phyloP scores from a whole-genome alignment of 1,140 invertebrate genomes.

The Whitmania pigra region DNA sequence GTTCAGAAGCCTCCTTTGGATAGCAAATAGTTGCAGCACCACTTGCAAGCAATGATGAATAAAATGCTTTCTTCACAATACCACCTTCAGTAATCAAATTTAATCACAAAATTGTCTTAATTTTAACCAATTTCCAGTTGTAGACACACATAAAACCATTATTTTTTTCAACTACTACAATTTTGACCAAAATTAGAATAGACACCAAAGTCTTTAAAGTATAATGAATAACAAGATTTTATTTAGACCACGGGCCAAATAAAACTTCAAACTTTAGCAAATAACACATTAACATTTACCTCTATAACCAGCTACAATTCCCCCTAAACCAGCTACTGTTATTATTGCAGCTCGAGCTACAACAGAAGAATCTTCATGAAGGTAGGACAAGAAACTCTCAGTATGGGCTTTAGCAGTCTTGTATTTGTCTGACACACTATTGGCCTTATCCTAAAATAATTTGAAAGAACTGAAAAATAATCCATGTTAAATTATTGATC shows the following conservation, averaged over 20 bases:
- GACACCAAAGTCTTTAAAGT: no score
- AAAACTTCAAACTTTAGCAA: no score
- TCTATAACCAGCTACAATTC: slow-evolving; percentile 33
- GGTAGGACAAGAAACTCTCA: slow-evolving; percentile 25
- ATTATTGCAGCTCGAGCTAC: slow-evolving; percentile 34
- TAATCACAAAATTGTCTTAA: not conserved
- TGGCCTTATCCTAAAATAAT: slow-evolving; percentile 26
- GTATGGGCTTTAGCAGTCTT: slow-evolving; percentile 11
- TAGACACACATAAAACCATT: no score
- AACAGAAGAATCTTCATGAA: slow-evolving; percentile 33
- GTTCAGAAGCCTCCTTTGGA: slow-evolving; percentile 30
- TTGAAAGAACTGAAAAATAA: not conserved
- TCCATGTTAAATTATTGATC: not conserved
- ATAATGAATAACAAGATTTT: no score
- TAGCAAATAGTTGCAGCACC: slow-evolving; percentile 31
- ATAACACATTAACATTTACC: slow-evolving; percentile 20
- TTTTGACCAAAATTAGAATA: no score
- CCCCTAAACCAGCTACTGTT: slow-evolving; percentile 35
- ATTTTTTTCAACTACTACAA: no score
- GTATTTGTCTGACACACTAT: slow-evolving; percentile 26
- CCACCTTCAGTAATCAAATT: slow-evolving; percentile 28
- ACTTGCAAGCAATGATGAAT: slow-evolving; percentile 28
- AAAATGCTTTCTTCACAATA: slow-evolving; percentile 29
- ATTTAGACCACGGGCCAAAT: no score
- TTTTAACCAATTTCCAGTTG: no score